These are phyloP conservation scores for Tragelaphus buxtoni DNA, from an alignment of 2,113 vertebrate species.

Conservation along the genomic window DNA sequence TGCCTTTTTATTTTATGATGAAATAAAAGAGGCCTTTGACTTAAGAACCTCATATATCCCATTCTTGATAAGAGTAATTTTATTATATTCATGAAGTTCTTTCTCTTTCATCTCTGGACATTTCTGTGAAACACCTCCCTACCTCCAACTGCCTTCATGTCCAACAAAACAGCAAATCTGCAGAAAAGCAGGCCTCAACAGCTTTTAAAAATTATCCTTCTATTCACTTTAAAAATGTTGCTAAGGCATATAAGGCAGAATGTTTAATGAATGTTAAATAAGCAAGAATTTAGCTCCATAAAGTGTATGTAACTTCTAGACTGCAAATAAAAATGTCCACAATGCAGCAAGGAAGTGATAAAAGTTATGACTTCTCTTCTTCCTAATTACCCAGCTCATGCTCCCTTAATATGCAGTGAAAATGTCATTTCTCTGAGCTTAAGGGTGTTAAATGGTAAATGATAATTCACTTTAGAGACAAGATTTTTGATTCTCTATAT, in stretches of 20 bases:
- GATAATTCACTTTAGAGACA: neutral
- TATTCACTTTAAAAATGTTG: neutral
- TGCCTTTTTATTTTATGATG: neutral
- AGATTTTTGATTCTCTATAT: neutral
- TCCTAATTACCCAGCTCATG: neutral
- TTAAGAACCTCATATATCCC: neutral
- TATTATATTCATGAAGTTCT: neutral
- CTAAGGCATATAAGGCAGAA: neutral
- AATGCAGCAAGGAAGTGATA: slow-evolving; percentile 10
- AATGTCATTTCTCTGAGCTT: neutral
- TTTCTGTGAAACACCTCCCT: neutral
- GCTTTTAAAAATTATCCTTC: neutral
- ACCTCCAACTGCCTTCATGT: neutral
- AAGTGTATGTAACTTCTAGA: neutral
- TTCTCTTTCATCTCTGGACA: neutral
- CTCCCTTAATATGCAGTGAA: neutral
- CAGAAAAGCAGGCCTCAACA: neutral
- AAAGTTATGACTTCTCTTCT: slow-evolving; percentile 4
- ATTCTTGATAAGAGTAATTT: neutral
- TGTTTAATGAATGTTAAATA: slow-evolving; percentile 32
- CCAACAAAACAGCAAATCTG: neutral
- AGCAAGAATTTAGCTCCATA: neutral
- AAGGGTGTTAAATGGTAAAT: neutral
- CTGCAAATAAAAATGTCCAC: slow-evolving; percentile 20
- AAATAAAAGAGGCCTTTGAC: neutral